Conservation (phyloP, 1,140 invertebrate species). For the Sarcophaga peregrina region DNA sequence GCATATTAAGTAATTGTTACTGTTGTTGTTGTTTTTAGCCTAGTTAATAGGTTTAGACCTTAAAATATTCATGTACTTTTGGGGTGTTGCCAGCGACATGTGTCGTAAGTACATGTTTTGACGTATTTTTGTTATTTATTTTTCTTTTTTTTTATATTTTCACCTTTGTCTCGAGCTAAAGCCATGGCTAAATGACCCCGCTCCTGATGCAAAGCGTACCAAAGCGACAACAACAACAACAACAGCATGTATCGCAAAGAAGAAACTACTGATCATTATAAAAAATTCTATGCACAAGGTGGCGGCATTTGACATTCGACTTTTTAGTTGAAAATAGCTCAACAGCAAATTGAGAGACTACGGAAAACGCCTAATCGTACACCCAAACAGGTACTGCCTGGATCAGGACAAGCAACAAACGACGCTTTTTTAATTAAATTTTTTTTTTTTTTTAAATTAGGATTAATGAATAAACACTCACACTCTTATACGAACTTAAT, state of each 20-base stretch:
- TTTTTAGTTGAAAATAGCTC: background rate
- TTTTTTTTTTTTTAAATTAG: background rate
- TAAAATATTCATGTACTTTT: constrained; percentile 5
- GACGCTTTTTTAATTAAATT: background rate
- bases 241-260: background rate
- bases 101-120: constrained; percentile 41
- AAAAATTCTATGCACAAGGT: constrained; percentile 15
- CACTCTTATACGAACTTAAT: too few relatives aligned
- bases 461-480: too few relatives aligned
- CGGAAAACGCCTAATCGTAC: background rate
- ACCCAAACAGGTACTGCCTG: background rate
- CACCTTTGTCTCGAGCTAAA: constrained; percentile 36
- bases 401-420: background rate
- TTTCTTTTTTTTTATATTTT: background rate
- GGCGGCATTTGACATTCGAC: constrained; percentile 19
- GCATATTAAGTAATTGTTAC: constrained; percentile 38
- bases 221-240: background rate
- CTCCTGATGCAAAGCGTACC: constrained; percentile 1
- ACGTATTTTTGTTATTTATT: constrained; percentile 29
- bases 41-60: constrained; percentile 21
- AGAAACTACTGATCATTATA: background rate
- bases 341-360: background rate
- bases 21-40: constrained; percentile 29
- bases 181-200: constrained; percentile 35
- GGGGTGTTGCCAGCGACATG: constrained; percentile 40